Base-by-base conservation (phyloP, 2,888 invertebrate genomes). In the Halictus quadricinctus region DNA sequence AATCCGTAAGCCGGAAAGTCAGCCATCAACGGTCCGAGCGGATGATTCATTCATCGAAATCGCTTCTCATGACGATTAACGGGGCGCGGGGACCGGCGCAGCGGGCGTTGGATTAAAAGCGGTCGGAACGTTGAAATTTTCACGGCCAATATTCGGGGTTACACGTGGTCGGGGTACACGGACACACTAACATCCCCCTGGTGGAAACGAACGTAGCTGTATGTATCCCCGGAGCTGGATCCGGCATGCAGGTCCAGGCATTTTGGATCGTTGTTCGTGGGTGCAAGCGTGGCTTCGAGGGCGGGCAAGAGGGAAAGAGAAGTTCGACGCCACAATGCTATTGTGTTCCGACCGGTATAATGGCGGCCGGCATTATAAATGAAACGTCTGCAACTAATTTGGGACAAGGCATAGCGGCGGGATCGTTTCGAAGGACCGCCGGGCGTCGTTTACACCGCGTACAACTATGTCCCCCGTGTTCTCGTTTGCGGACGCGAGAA, bases 341-440 rank as follows among this genome's bases (percentile, higher is more conserved):
- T 93, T 92, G 91, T 92, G 87, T 80, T 66, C 84, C 84, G 84
- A 87, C 85, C 88, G 89, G 88, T 89, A 91, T 92, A 93, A 92
- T 92, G 91, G 91, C 89, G 86, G 84, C 90, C 90, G 91, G 58
- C 88, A 91, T 93, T 93, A 93, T 93, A 93, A 94, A 93, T 92
- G 93, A 93, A 92, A 93, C 91, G 92, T 93, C 93, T 92, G 94
- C 93, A 91, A 92, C 93, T 92, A 93, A 93, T 93, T 94, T 93
- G 91, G 89, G 90, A 88, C 91, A 89, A 88, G 88, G 80, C 84
- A 82, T 80, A 78, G 72, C 80, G 77, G 72, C 80, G 72, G 79
- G 80, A 80, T 70, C 85, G 79, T 54, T 79, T 72, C 79, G 48
- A 79, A 80, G 73, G 70, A 66, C 50, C 82, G 79, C 69, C 36